A percentile compares a stretch with the other conserved stretches of the same genome.
Evolutionary conservation across 2,113 vertebrate genomes (phyloP).

Genomic region (Rhinoderma darwinii): DNA sequence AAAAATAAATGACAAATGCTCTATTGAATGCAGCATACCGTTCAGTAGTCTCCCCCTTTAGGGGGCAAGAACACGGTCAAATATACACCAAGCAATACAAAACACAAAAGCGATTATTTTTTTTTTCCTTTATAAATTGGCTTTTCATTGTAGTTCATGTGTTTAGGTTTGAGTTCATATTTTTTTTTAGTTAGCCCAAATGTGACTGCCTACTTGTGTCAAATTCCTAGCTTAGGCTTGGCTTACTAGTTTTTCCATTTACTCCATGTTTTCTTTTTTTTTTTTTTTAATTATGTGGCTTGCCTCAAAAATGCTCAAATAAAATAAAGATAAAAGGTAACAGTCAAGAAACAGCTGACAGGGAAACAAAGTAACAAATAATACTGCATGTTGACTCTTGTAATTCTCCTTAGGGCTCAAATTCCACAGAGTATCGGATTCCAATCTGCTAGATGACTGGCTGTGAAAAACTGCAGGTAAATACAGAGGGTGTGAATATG

Average conservation of each 20-base stretch:
- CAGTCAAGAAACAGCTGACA: neutral
- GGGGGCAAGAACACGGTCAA: too few relatives aligned
- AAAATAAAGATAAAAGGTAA: neutral
- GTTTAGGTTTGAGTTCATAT: too few relatives aligned
- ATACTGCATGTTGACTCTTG: conserved; percentile 37
- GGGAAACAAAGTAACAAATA: neutral
- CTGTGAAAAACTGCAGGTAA: neutral
- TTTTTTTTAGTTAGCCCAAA: neutral
- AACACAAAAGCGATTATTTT: too few relatives aligned
- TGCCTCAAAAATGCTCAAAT: neutral
- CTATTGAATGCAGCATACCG: too few relatives aligned
- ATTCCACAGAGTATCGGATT: conserved; percentile 33
- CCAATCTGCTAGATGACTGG: conserved; percentile 1
- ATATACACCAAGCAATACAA: too few relatives aligned
- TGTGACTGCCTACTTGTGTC: neutral
- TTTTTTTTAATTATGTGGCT: neutral
- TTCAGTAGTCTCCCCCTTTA: too few relatives aligned
- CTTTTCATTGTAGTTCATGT: too few relatives aligned
- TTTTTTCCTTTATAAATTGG: too few relatives aligned
- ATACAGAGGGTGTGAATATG: conserved; percentile 13
- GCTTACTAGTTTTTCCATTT: neutral
- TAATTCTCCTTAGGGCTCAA: conserved; percentile 41
- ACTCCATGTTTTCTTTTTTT: neutral
- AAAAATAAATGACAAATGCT: too few relatives aligned
- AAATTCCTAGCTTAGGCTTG: neutral